phyloP scores from a whole-genome alignment of 2,113 vertebrate genomes.

The Varanus komodoensis region DNA sequence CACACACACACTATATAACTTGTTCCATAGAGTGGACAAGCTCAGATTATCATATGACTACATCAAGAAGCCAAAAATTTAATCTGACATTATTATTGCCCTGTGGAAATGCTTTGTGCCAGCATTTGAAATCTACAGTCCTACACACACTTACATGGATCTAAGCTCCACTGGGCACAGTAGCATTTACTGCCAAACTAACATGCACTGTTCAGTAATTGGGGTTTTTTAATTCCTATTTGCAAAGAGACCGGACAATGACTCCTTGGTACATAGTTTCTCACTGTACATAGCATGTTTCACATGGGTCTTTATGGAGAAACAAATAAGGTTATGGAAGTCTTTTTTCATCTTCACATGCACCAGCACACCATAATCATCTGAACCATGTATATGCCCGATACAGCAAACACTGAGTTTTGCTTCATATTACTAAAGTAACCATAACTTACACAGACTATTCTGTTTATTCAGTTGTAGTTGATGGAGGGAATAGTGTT shows the following conservation, averaged over 20 bases:
- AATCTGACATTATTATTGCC: constrained; percentile 51
- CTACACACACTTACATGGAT: background rate
- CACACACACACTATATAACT: background rate
- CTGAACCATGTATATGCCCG: background rate
- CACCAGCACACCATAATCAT: background rate
- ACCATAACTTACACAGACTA: background rate
- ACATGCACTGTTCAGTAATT: background rate
- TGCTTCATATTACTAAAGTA: background rate
- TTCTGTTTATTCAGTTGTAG: background rate
- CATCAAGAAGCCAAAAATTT: constrained; percentile 59
- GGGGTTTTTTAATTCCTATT: background rate
- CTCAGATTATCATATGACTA: constrained; percentile 54
- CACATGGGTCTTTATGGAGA: background rate
- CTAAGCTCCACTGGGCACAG: background rate
- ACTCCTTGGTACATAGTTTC: background rate
- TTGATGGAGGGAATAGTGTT: background rate
- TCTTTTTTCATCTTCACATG: background rate
- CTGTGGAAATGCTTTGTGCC: constrained; percentile 37
- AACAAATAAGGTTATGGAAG: background rate
- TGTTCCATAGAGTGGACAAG: constrained; percentile 39
- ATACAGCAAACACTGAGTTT: background rate
- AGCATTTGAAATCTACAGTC: constrained; percentile 37
- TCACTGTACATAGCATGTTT: background rate
- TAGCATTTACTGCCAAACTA: background rate
- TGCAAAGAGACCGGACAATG: background rate